Evolutionary conservation across 2,888 invertebrate species (phyloP).

Genomic region (Hemicrepidius hirtus): DNA sequence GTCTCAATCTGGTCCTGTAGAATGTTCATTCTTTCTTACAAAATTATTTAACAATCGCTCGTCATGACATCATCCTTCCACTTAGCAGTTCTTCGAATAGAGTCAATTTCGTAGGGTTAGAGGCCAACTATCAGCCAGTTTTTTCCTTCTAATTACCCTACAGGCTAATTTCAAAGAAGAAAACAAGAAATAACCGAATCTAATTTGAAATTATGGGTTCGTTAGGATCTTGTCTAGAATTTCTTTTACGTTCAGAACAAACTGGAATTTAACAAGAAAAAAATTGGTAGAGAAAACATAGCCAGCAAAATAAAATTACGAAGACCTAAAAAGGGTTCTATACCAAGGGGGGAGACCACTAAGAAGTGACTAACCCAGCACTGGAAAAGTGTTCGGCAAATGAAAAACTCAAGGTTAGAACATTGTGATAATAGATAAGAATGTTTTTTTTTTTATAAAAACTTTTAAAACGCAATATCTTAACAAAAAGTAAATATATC

Average conservation of each 20-base stretch:
- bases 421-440: neutral
- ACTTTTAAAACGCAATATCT: constrained; percentile 16
- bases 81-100: neutral
- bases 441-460: constrained; percentile 5
- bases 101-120: constrained; percentile 6
- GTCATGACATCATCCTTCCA: neutral
- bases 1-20: neutral
- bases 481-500: neutral
- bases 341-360: too few relatives aligned
- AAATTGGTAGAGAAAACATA: too few relatives aligned
- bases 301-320: too few relatives aligned
- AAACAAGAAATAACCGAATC: constrained; percentile 4
- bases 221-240: neutral
- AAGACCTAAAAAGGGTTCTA: too few relatives aligned
- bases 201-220: neutral
- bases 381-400: neutral
- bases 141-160: constrained; percentile 10
- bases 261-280: too few relatives aligned
- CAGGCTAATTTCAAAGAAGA: neutral
- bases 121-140: neutral
- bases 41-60: constrained; percentile 9
- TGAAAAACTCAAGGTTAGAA: neutral
- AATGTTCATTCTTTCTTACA: neutral
- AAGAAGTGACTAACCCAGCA: too few relatives aligned
- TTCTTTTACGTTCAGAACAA: neutral